Base-by-base conservation (phyloP, 2,888 invertebrate genomes). In the Diloba caeruleocephala region DNA sequence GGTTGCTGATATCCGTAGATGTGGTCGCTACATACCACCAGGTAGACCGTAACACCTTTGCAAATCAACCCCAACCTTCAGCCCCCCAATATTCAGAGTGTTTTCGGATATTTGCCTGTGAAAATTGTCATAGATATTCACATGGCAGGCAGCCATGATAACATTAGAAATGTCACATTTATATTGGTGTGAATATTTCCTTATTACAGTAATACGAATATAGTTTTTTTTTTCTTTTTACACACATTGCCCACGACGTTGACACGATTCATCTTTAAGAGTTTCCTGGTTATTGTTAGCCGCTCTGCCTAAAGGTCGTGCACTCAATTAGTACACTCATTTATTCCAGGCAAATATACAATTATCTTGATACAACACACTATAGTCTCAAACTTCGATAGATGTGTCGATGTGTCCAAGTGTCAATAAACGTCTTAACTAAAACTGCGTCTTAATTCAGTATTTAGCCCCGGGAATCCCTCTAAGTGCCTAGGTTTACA, bases 391-490 rank as follows among this genome's bases (percentile, higher is more conserved):
- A n/a, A n/a, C n/a, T n/a, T n/a, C n/a, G n/a, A n/a, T n/a, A n/a
- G n/a, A n/a, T n/a, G n/a, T n/a, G n/a, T n/a, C 17, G 17, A 17
- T 5, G 17, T 17, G 17, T 21, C 48, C 32, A 52, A 41, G 23
- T 28, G 49, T 46, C 46, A 52, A 63, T 51, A 43, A 55, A 59
- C 28, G 34, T 43, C 51, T 61, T 61, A 56, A 43, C 26, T 33
- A 54, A 50, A 41, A 48, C 34, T 39, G n/a, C 14, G 44, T 58
- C 50, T 46, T 48, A 46, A 46, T 66, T 66, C 37, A 55, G 39
- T 51, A 38, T 45, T 45, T 66, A 69, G 54, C 38, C 31, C 50
- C 62, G 46, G 25, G 78, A 80, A 80, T 67, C 78, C 78, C 42
- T 36, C 17, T 44, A 77, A 81, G 73, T 78, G 76, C 62, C 39